Conservation (phyloP, 1,140 invertebrate genomes). For the Nomia melanderi region DNA sequence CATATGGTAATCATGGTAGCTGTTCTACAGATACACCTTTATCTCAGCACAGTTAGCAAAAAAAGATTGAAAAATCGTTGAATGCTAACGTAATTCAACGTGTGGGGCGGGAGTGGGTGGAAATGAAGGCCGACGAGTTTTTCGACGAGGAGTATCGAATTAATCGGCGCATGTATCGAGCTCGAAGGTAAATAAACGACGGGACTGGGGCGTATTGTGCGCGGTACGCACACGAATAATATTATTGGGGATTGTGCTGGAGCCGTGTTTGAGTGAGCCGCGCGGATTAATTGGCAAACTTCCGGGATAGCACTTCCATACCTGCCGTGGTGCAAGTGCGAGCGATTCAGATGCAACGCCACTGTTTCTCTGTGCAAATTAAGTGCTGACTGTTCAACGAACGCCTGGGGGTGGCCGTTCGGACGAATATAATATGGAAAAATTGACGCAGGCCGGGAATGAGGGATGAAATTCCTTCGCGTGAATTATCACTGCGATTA, state of each 20-base stretch:
- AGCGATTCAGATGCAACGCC: slow-evolving; percentile 53
- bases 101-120: accelerated
- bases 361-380: slow-evolving; percentile 60
- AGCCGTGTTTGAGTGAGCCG: slow-evolving; percentile 40
- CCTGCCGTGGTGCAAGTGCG: slow-evolving; percentile 28
- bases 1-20: too few species aligned
- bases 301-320: slow-evolving; percentile 53
- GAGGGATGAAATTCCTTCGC: slow-evolving; percentile 18
- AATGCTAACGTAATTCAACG: not conserved
- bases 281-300: slow-evolving; percentile 63
- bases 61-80: not conserved
- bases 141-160: not conserved
- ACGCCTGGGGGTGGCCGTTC: slow-evolving; percentile 1
- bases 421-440: slow-evolving; percentile 58
- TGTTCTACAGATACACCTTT: too few species aligned
- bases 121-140: not conserved
- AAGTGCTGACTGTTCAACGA: slow-evolving; percentile 55
- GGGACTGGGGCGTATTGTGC: slow-evolving; percentile 4
- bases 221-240: slow-evolving; percentile 46
- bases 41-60: too few species aligned
- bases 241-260: slow-evolving; percentile 50
- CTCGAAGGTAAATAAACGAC: slow-evolving; percentile 32
- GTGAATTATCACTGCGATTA: not conserved
- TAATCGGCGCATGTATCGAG: slow-evolving; percentile 7
- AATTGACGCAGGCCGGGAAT: slow-evolving; percentile 9